These are phyloP conservation scores for Molossus molossus DNA, from an alignment of 2,797 vertebrate species.

Conservation along the genomic window DNA sequence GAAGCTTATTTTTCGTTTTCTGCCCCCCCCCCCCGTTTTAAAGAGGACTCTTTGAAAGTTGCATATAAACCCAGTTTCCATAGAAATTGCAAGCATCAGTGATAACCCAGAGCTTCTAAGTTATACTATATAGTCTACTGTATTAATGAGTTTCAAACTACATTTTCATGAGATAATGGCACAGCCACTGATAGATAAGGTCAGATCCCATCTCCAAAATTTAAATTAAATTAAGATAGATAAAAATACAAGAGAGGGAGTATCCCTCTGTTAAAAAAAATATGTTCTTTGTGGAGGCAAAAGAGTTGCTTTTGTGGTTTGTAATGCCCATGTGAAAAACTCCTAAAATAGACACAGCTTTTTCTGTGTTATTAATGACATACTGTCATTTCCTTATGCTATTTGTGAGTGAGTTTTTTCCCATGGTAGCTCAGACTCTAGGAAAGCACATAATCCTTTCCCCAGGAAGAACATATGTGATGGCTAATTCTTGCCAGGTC, in stretches of 20 bases:
- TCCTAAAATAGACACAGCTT: slow-evolving; percentile 68
- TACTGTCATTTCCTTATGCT: slow-evolving; percentile 68
- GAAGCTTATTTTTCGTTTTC: slow-evolving; percentile 73
- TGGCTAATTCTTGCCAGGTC: slow-evolving; percentile 33
- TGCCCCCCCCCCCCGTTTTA: slow-evolving; percentile 50
- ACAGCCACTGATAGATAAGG: slow-evolving; percentile 76
- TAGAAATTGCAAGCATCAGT: slow-evolving; percentile 88
- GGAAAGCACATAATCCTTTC: slow-evolving; percentile 36
- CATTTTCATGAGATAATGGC: slow-evolving; percentile 69
- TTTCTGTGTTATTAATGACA: slow-evolving; percentile 71
- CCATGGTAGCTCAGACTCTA: slow-evolving; percentile 8
- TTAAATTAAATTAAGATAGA: slow-evolving; percentile 83
- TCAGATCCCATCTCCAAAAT: slow-evolving; percentile 79
- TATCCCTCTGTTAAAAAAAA: slow-evolving; percentile 71
- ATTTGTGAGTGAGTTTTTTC: slow-evolving; percentile 56
- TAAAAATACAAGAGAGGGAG: slow-evolving; percentile 77
- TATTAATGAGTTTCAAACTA: slow-evolving; percentile 85
- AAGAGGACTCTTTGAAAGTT: slow-evolving; percentile 81
- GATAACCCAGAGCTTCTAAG: slow-evolving; percentile 86
- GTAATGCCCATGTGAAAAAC: slow-evolving; percentile 73
- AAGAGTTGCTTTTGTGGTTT: slow-evolving; percentile 73
- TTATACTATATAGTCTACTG: slow-evolving; percentile 82
- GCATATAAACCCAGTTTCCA: slow-evolving; percentile 86
- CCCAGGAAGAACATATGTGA: background rate
- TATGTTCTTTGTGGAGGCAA: slow-evolving; percentile 63